phyloP scores from a whole-genome alignment of 2,797 vertebrate genomes.

The Melanotaenia nigrans region DNA sequence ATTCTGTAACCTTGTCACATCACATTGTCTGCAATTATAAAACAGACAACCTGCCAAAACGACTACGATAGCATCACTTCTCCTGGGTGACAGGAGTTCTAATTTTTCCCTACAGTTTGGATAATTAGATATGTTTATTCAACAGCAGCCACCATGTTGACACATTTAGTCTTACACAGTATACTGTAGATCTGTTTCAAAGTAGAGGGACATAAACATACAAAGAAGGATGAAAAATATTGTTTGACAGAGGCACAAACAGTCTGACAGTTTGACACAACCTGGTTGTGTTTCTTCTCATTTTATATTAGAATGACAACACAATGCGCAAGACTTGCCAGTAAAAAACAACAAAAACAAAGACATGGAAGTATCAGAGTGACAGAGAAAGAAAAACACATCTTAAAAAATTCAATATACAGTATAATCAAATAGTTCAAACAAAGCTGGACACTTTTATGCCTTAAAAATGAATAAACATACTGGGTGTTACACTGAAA shows the following conservation, averaged over 20 bases:
- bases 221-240: slow-evolving; percentile 20
- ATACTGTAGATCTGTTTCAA: slow-evolving; percentile 34
- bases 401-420: background rate
- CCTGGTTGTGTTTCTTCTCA: slow-evolving; percentile 11
- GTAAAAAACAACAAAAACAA: slow-evolving; percentile 37
- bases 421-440: slow-evolving; percentile 49
- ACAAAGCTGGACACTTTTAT: slow-evolving; percentile 34
- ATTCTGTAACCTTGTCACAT: slow-evolving; percentile 55
- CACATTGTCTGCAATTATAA: slow-evolving; percentile 52
- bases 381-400: slow-evolving; percentile 18
- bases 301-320: slow-evolving; percentile 11
- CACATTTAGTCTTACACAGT: slow-evolving; percentile 54
- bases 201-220: slow-evolving; percentile 27
- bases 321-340: slow-evolving; percentile 44
- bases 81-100: slow-evolving; percentile 53
- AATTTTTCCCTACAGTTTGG: slow-evolving; percentile 67
- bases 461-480: slow-evolving; percentile 24
- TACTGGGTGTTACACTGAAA: slow-evolving; percentile 20
- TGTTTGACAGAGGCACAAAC: slow-evolving; percentile 42
- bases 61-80: slow-evolving; percentile 50
- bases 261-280: slow-evolving; percentile 37
- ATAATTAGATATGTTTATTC: slow-evolving; percentile 74
- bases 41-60: slow-evolving; percentile 46
- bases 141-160: slow-evolving; percentile 68
- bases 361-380: slow-evolving; percentile 26